Evolutionary conservation across 2,888 invertebrate species (phyloP).

Genomic region (Xanthia icteritia): DNA sequence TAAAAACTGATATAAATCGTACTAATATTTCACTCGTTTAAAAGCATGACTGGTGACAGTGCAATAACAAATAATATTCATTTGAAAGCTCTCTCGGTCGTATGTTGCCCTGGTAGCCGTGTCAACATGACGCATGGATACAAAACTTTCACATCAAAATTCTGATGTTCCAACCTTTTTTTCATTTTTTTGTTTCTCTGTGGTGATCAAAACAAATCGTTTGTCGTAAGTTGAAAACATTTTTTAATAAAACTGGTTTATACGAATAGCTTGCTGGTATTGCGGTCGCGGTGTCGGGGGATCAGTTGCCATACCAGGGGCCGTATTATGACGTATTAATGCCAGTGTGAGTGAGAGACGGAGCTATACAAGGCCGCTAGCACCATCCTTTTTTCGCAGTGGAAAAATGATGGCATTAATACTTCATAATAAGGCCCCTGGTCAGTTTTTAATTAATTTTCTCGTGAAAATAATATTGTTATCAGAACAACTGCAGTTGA

Average conservation of each 20-base stretch:
- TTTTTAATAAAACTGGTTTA: slow-evolving; percentile 4
- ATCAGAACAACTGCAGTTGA: neutral
- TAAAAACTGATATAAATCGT: slow-evolving; percentile 43
- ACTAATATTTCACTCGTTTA: slow-evolving; percentile 49
- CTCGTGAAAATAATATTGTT: neutral
- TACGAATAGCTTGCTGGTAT: neutral
- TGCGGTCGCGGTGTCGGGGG: neutral
- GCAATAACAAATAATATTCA: slow-evolving; percentile 43
- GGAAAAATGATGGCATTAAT: no score
- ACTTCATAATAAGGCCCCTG: no score
- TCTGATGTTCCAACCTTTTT: slow-evolving; percentile 15
- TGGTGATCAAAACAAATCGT: slow-evolving; percentile 25
- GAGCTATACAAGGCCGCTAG: no score
- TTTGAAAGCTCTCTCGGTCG: slow-evolving; percentile 38
- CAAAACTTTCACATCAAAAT: slow-evolving; percentile 46
- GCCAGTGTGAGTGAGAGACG: no score
- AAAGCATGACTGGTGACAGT: slow-evolving; percentile 46
- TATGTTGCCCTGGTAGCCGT: slow-evolving; percentile 32
- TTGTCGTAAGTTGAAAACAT: neutral
- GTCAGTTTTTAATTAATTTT: neutral
- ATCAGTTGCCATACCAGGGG: neutral
- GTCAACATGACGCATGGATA: slow-evolving; percentile 32
- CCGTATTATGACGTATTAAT: no score
- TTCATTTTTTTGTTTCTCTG: neutral
- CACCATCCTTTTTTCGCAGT: no score